Evolutionary conservation across 2,113 vertebrate genomes (phyloP), one percentile per base, ranked within the genome.

Genomic region (Platichthys stellatus): DNA sequence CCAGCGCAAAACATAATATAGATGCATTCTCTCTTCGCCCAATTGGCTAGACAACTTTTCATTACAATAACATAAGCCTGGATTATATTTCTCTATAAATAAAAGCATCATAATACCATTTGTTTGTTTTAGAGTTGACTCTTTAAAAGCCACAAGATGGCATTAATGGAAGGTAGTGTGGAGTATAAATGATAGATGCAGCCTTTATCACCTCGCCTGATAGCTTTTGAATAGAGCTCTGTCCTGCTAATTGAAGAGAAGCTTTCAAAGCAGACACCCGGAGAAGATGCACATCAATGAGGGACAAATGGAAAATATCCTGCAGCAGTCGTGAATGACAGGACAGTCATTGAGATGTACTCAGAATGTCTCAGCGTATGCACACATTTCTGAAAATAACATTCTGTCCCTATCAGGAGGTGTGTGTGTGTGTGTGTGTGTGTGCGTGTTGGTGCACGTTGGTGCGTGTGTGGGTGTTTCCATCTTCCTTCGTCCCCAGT

Each of bases 251-350:
- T 91, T 91, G 86, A 82, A 78, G 69, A 75, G 74, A 85, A 47
- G 78, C 86, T 89, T 89, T 92, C 87, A 89, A 84, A 86, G 76
- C 66, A 79, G 84, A 83, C 82, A 80, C 73, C 80, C 74, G 9
- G 11, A 43, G 62, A 38, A n/a, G 62, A n/a, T 69, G 65, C 63
- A 70, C 81, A 76, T 80, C 78, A 78, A 71, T 76, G 54, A 78
- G 75, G 73, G 67, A 59, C 70, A 79, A 89, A 88, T 84, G 76
- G 81, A 87, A 86, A 89, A 90, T 88, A 89, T 88, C 74, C 69
- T 73, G 49, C 76, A 78, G 78, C 68, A 60, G 65, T 45, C 40
- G 5, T 63, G 69, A 74, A 72, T 76, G 72, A 82, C 69, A 86
- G 65, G 65, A 53, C 67, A 57, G 86, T 85, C 84, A 91, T 70